Percentiles rank a stretch among this genome's conserved stretches.
These are phyloP conservation scores for Camponotus pennsylvanicus DNA, from an alignment of 1,140 invertebrate genomes.

Conservation along the genomic window DNA sequence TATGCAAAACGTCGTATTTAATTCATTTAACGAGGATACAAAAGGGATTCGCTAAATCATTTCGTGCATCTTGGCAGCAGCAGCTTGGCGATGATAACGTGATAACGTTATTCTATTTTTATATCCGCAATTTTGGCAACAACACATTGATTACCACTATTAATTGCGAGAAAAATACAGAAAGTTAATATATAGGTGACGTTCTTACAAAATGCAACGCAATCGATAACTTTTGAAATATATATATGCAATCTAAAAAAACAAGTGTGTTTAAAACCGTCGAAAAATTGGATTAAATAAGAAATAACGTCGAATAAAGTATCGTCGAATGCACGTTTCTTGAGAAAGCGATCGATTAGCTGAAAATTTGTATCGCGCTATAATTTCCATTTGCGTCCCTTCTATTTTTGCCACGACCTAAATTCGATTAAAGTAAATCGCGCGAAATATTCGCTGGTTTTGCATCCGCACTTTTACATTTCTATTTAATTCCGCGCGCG, in stretches of 20 bases:
- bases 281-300: constrained; percentile 20
- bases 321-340: not conserved
- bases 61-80: constrained; percentile 19
- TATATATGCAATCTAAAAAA: not conserved
- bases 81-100: constrained; percentile 25
- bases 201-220: not conserved
- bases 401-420: constrained; percentile 65
- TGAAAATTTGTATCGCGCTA: constrained; percentile 31
- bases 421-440: constrained; percentile 52
- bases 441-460: constrained; percentile 36
- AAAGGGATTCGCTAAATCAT: constrained; percentile 31
- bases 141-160: not conserved
- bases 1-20: constrained; percentile 37
- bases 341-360: constrained; percentile 45
- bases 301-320: not conserved
- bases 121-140: constrained; percentile 28
- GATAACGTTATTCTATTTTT: constrained; percentile 44
- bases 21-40: constrained; percentile 39
- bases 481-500: constrained; percentile 29
- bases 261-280: not conserved
- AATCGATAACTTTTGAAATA: not conserved
- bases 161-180: not conserved
- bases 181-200: not conserved
- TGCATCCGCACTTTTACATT: constrained; percentile 31
- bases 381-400: constrained; percentile 48